Percentiles rank a stretch among this genome's conserved stretches.
phyloP scores from a whole-genome alignment of 35 echinoderm and acorn worm genomes.

The Apostichopus japonicus region DNA sequence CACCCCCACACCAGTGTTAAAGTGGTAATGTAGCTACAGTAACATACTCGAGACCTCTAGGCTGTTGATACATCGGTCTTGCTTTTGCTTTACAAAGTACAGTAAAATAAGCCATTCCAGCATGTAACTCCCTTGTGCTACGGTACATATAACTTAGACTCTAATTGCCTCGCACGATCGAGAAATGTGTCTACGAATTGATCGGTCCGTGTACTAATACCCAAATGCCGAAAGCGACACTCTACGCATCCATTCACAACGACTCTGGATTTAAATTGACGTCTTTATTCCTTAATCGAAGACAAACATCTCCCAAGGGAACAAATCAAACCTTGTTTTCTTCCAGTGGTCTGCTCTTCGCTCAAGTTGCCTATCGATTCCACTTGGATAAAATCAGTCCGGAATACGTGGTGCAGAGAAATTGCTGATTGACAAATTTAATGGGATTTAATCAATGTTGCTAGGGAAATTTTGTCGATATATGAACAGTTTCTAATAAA shows the following conservation, averaged over 20 bases:
- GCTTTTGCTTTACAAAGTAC: too few species aligned
- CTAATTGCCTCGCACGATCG: too few species aligned
- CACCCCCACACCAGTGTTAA: too few species aligned
- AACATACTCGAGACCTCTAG: too few species aligned
- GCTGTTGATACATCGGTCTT: too few species aligned
- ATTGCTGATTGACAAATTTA: background rate
- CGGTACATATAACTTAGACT: too few species aligned
- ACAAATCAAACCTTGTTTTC: background rate
- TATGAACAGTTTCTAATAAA: background rate
- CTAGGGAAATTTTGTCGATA: background rate
- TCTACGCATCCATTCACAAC: background rate
- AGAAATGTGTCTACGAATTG: background rate
- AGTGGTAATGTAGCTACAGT: too few species aligned
- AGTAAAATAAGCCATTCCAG: too few species aligned
- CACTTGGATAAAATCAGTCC: background rate
- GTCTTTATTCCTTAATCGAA: background rate
- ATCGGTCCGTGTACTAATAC: background rate
- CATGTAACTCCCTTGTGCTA: too few species aligned
- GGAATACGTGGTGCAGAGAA: background rate
- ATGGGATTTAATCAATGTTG: conserved; percentile 25
- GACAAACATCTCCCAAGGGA: conserved; percentile 27
- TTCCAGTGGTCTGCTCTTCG: background rate
- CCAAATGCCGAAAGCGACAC: background rate
- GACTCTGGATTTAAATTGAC: conserved; percentile 8
- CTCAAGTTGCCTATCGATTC: conserved; percentile 16